A percentile compares a stretch with the other conserved stretches of the same genome.
Conservation (phyloP, 2,797 vertebrate species). For the Danio aesculapii region DNA sequence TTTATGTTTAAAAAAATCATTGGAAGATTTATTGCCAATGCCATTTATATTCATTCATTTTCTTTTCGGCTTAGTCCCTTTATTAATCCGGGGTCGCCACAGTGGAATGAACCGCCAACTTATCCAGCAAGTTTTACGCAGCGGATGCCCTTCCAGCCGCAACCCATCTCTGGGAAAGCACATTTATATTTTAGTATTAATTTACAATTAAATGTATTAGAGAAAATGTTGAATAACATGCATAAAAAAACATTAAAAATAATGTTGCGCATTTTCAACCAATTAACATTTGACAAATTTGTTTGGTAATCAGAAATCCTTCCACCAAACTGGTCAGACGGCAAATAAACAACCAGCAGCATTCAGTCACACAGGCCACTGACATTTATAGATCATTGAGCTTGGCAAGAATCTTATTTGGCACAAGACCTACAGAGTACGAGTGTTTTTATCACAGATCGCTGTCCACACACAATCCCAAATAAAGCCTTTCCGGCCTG, state of each 20-base stretch:
- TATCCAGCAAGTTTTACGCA: no score
- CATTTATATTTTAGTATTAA: background rate
- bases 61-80: no score
- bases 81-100: no score
- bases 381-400: conserved; percentile 29
- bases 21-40: no score
- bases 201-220: background rate
- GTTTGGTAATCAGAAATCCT: background rate
- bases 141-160: no score
- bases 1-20: no score
- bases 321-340: background rate
- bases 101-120: no score
- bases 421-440: background rate
- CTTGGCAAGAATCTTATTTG: conserved; percentile 25
- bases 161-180: no score
- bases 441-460: conserved; percentile 8
- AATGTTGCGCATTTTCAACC: background rate
- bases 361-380: background rate
- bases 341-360: background rate
- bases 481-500: conserved; percentile 22
- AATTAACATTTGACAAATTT: background rate
- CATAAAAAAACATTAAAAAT: background rate
- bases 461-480: background rate
- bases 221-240: background rate
- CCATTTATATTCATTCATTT: no score